Percentiles rank a stretch among this genome's conserved stretches.
Evolutionary conservation across 2,888 invertebrate species (phyloP).

Genomic region (Choreutis nemorana): DNA sequence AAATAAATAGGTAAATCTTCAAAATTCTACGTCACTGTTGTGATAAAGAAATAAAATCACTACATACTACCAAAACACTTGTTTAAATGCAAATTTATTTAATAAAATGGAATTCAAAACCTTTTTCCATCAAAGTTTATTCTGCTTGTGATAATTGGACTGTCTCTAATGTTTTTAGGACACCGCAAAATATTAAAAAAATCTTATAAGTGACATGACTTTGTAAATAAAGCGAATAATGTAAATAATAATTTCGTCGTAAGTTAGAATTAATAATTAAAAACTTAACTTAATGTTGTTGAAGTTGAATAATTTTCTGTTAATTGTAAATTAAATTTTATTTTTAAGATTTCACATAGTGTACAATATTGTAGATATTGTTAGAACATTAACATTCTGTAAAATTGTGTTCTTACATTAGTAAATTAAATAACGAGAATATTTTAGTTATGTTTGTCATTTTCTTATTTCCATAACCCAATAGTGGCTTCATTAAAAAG

Average conservation of each 20-base stretch:
- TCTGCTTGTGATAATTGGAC: no score
- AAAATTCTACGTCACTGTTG: no score
- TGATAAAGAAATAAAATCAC: no score
- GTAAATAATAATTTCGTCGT: constrained; percentile 48
- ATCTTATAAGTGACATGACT: constrained; percentile 47
- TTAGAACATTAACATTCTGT: constrained; percentile 66
- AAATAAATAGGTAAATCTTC: no score
- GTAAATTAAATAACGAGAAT: constrained; percentile 68
- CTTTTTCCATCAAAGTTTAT: no score
- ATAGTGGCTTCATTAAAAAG: no score
- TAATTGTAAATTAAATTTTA: constrained; percentile 59
- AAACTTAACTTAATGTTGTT: constrained; percentile 60
- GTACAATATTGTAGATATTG: constrained; percentile 66
- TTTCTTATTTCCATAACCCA: no score
- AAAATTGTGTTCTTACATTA: constrained; percentile 68
- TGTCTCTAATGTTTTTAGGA: no score
- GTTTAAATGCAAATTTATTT: no score
- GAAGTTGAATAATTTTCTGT: constrained; percentile 60
- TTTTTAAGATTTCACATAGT: constrained; percentile 61
- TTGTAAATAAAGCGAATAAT: constrained; percentile 35
- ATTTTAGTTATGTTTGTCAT: constrained; percentile 69
- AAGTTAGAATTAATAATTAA: constrained; percentile 34
- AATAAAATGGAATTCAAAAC: no score
- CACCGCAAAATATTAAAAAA: no score
- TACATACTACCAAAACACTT: no score